phyloP scores from a whole-genome alignment of 2,797 vertebrate species.

The Clarias platycephalus region DNA sequence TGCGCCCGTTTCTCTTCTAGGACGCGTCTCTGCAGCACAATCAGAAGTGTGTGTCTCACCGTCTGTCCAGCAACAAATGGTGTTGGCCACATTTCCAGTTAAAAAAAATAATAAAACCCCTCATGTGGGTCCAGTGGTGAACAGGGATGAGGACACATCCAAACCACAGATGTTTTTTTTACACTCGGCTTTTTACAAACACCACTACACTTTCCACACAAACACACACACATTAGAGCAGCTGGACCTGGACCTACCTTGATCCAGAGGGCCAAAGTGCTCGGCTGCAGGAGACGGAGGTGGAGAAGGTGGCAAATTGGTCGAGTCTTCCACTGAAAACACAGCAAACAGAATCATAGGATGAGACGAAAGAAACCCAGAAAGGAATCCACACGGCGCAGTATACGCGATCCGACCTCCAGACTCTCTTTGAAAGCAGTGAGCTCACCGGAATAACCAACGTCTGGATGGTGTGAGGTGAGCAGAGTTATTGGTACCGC shows the following conservation, averaged over 20 bases:
- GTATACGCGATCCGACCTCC: not conserved
- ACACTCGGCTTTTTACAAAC: constrained; percentile 49
- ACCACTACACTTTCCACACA: constrained; percentile 13
- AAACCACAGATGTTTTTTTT: constrained; percentile 42
- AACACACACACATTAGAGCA: not conserved
- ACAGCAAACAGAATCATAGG: constrained; percentile 15
- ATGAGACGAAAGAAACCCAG: constrained; percentile 11
- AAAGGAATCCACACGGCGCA: not conserved
- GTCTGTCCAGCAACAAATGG: constrained; percentile 17
- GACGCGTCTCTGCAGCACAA: constrained; percentile 10
- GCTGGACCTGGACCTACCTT: constrained; percentile 77
- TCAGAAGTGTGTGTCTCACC: constrained; percentile 21
- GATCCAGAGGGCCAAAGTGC: constrained; percentile 85
- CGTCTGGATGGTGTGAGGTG: not conserved
- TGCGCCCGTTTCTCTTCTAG: constrained; percentile 54
- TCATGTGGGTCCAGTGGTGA: constrained; percentile 34
- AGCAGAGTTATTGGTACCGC: constrained; percentile 1
- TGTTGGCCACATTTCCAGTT: constrained; percentile 1
- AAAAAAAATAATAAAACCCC: constrained; percentile 8
- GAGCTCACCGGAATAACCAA: constrained; percentile 1
- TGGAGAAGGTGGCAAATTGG: constrained; percentile 95
- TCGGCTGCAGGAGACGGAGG: constrained; percentile 95
- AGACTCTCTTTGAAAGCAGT: not conserved
- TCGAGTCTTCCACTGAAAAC: constrained; percentile 82
- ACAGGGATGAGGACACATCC: constrained; percentile 48